These are phyloP conservation scores for Thera britannica DNA, from an alignment of 2,888 invertebrate species.

Conservation along the genomic window DNA sequence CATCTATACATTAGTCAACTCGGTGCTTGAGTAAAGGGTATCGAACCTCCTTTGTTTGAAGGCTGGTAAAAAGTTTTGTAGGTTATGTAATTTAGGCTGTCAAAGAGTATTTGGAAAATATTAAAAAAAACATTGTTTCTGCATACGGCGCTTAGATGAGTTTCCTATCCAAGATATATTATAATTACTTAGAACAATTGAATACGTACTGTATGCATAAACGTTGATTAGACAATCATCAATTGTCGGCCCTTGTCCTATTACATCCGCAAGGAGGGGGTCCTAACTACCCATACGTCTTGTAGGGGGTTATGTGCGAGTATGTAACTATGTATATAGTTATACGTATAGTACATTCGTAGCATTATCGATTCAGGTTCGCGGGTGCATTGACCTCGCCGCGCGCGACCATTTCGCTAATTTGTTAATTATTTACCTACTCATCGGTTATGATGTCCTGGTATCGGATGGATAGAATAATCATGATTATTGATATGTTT, in stretches of 20 bases:
- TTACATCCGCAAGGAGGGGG: constrained; percentile 23
- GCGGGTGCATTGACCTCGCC: constrained; percentile 75
- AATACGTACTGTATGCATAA: constrained; percentile 19
- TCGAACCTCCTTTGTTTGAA: no score
- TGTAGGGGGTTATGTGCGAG: constrained; percentile 6
- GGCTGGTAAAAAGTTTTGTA: no score
- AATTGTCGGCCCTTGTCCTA: constrained; percentile 31
- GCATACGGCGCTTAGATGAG: background rate
- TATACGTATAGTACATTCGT: constrained; percentile 69
- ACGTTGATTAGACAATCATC: constrained; percentile 36
- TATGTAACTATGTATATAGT: background rate
- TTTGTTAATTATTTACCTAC: constrained; percentile 80
- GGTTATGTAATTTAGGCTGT: no score
- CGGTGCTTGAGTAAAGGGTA: no score
- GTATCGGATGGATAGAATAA: constrained; percentile 37
- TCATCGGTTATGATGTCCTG: constrained; percentile 58
- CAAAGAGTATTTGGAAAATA: no score
- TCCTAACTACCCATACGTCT: constrained; percentile 40
- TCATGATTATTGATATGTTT: constrained; percentile 1
- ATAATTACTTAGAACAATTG: constrained; percentile 27
- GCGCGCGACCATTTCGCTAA: constrained; percentile 74
- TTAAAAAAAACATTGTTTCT: no score
- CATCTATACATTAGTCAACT: no score
- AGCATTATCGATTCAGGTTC: constrained; percentile 81
- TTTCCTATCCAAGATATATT: background rate